These are phyloP conservation scores for Heliconius sara DNA, from an alignment of 2,888 invertebrate species.

Conservation along the genomic window DNA sequence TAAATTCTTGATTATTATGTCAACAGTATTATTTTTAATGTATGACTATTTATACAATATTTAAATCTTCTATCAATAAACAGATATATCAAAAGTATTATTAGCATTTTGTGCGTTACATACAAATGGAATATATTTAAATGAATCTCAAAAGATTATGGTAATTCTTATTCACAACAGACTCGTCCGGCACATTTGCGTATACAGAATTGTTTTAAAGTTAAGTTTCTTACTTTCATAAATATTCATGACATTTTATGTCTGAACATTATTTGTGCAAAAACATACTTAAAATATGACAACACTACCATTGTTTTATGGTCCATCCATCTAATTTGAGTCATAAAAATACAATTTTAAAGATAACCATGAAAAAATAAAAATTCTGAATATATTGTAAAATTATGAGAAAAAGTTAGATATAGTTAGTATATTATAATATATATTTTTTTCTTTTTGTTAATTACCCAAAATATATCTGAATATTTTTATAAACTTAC, in stretches of 20 bases:
- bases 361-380: neutral
- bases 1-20: neutral
- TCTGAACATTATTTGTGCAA: neutral
- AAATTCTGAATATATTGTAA: neutral
- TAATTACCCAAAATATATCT: too few relatives aligned
- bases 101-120: slow-evolving; percentile 15
- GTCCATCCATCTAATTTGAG: neutral
- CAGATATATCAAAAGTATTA: slow-evolving; percentile 5
- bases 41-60: neutral
- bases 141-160: slow-evolving; percentile 34
- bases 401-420: too few relatives aligned
- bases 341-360: neutral
- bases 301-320: neutral
- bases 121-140: slow-evolving; percentile 24
- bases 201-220: slow-evolving; percentile 29
- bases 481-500: neutral
- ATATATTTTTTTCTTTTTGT: too few relatives aligned
- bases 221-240: slow-evolving; percentile 21
- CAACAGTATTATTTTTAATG: neutral
- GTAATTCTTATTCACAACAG: slow-evolving; percentile 24
- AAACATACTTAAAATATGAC: slow-evolving; percentile 8
- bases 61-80: neutral
- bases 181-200: slow-evolving; percentile 25
- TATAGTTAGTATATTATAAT: too few relatives aligned
- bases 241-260: slow-evolving; percentile 33